Evolutionary conservation across 2,113 vertebrate genomes (phyloP), one percentile per base, ranked within the genome.

Genomic region (Garra rufa): DNA sequence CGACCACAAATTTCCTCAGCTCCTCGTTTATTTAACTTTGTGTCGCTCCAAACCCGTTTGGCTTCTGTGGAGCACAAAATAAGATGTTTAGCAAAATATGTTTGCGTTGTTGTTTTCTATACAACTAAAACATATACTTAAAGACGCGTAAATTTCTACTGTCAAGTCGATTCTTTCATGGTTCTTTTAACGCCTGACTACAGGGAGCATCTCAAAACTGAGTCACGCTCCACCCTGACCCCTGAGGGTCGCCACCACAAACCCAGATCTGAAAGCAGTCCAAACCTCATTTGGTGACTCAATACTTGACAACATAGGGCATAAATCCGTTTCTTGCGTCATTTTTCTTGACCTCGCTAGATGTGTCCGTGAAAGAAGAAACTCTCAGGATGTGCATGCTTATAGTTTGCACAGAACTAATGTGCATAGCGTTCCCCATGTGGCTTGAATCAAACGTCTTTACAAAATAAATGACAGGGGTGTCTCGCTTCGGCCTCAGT

Each of bases 201-300:
- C 92, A 91, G 69, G 57, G 85, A 89, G 82, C 83, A 79, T 91
- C 89, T 86, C 74, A 48, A 38, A 52, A 83, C 76, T 76, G 30
- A 70, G 87, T 69, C 87, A 86, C 75, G 82, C 89, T 92, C 89
- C 90, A 87, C 88, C 90, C 89, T 87, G 88, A 91, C 88, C 88
- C 63, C 84, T 48, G 80, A 44, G 46, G 52, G 71, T 17, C 88
- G 85, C 17, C 30, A 88, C 92, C 91, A 87, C 91, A 92, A 88
- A 89, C 88, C 89, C 86, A 82, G 86, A 83, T 88, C 76, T 86
- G 89, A 85, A 91, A 89, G 83, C 87, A 83, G 84, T 82, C 28
- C n/a, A 89, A 87, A 83, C 76, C 81, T 85, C 67, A 70, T 70
- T 43, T 73, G 15, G 6, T 70, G 63, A 63, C 83, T 76, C 69